A percentile compares a stretch with the other conserved stretches of the same genome.
phyloP scores from a whole-genome alignment of 2,797 vertebrate genomes.

The Siniperca undulata region DNA sequence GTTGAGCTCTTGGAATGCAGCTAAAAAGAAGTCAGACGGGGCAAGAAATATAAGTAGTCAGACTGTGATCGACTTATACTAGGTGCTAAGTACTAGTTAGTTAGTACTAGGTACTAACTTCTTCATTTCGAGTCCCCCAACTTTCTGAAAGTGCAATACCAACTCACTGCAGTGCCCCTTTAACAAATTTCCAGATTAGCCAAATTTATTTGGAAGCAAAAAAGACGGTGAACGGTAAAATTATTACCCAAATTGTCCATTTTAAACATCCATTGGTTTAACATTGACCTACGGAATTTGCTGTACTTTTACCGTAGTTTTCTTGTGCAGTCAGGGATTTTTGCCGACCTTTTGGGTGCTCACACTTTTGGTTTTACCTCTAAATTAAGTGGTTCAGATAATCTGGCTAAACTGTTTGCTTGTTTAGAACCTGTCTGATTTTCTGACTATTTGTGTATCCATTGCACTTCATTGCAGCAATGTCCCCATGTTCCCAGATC shows the following conservation, averaged over 20 bases:
- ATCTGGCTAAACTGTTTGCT: background rate
- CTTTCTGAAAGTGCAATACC: background rate
- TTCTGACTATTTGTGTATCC: background rate
- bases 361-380: background rate
- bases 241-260: background rate
- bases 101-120: too few species aligned
- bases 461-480: background rate
- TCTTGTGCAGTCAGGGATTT: background rate
- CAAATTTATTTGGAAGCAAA: background rate
- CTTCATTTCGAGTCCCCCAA: background rate
- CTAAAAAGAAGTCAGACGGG: background rate
- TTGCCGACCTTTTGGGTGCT: background rate
- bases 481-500: background rate
- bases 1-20: slow-evolving; percentile 7
- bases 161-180: background rate
- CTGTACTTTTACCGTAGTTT: background rate
- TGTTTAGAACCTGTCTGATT: background rate
- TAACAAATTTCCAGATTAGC: background rate
- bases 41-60: background rate
- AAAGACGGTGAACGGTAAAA: background rate
- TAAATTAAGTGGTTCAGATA: background rate
- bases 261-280: background rate
- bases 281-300: background rate
- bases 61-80: background rate
- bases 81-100: background rate